Conservation (phyloP, 2,113 vertebrate genomes). For the Megaleporinus macrocephalus region DNA sequence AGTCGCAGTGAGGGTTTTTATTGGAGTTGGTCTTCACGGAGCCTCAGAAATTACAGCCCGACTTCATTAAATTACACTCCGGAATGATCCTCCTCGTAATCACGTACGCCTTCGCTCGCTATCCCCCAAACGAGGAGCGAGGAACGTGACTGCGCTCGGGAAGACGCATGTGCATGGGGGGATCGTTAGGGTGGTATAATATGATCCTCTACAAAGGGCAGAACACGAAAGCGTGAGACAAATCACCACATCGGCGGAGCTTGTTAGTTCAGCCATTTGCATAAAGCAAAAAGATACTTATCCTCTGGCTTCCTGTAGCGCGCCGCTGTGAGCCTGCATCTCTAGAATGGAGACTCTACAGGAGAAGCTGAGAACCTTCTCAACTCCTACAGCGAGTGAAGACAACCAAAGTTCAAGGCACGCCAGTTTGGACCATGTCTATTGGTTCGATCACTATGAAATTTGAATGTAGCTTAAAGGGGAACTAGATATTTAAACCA, state of each 20-base stretch:
- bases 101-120: background rate
- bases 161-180: background rate
- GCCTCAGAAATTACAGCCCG: background rate
- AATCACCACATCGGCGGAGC: background rate
- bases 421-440: too few species aligned
- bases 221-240: background rate
- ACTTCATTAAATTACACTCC: background rate
- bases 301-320: too few species aligned
- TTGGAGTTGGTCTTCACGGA: background rate
- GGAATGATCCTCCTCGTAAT: constrained; percentile 3
- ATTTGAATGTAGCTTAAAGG: too few species aligned
- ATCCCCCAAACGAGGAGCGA: background rate
- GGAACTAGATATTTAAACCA: too few species aligned
- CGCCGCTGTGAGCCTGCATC: too few species aligned
- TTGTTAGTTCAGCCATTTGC: background rate
- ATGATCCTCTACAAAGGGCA: background rate
- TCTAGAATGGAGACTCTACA: too few species aligned
- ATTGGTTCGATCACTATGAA: too few species aligned
- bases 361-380: too few species aligned
- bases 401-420: too few species aligned
- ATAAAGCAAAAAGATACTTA: background rate
- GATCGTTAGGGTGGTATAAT: background rate
- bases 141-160: constrained; percentile 1
- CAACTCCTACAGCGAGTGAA: too few species aligned
- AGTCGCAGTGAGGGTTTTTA: background rate